Conservation (phyloP, 2,113 vertebrate species). For the Pogona vitticeps region DNA sequence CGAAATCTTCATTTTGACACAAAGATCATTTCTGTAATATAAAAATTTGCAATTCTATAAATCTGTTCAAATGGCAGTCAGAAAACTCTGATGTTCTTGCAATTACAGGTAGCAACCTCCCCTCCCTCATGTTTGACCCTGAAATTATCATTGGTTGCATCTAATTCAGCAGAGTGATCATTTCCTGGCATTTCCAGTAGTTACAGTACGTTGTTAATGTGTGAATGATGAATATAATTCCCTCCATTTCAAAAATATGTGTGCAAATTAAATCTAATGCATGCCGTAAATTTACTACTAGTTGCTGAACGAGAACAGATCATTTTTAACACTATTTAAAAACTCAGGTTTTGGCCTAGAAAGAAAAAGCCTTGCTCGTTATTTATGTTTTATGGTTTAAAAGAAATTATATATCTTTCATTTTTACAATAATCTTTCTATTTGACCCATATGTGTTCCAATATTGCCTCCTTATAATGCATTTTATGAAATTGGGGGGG, state of each 20-base stretch:
- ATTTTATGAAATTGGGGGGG: conserved; percentile 20
- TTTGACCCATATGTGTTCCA: neutral
- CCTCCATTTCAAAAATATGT: conserved; percentile 64
- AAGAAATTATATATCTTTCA: conserved; percentile 28
- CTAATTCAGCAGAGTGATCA: conserved; percentile 63
- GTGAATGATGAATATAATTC: conserved; percentile 65
- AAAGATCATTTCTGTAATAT: conserved; percentile 1
- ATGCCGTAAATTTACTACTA: conserved; percentile 69
- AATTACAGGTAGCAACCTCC: neutral
- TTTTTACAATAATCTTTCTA: neutral
- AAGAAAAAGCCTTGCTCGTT: conserved; percentile 52
- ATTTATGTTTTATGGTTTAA: conserved; percentile 53
- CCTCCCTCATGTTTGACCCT: conserved; percentile 17
- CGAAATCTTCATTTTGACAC: neutral
- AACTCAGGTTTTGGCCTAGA: conserved; percentile 63
- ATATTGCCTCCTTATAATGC: neutral
- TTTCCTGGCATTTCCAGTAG: conserved; percentile 70
- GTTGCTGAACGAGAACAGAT: conserved; percentile 65
- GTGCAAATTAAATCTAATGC: conserved; percentile 71
- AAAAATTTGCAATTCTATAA: neutral
- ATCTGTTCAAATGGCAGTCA: conserved; percentile 23
- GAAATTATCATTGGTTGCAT: conserved; percentile 59
- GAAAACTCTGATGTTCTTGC: conserved; percentile 20
- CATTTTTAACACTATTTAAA: conserved; percentile 59
- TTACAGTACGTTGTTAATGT: conserved; percentile 77